These are phyloP conservation scores for Ctenochaetus hawaiiensis DNA, from an alignment of 2,797 vertebrate species.

Conservation along the genomic window DNA sequence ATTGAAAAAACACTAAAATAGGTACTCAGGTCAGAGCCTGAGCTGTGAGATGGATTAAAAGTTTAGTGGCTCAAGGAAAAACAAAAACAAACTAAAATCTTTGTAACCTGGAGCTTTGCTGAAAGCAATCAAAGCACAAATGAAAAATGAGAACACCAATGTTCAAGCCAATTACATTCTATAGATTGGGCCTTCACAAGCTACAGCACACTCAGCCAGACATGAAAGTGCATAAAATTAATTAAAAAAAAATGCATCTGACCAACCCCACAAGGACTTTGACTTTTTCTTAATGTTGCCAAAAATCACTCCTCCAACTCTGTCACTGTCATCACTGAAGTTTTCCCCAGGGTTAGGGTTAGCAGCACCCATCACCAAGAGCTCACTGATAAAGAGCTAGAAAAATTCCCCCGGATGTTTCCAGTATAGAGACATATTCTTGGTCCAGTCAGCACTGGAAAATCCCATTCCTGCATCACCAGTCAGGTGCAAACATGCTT, in stretches of 20 bases:
- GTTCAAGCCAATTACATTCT: conserved; percentile 36
- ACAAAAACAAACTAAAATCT: not conserved
- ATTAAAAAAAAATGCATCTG: conserved; percentile 47
- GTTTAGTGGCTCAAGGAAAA: not conserved
- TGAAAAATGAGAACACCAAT: conserved; percentile 8
- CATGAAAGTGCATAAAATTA: conserved; percentile 51
- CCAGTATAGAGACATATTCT: conserved; percentile 17
- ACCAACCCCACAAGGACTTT: conserved; percentile 22
- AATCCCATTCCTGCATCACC: not conserved
- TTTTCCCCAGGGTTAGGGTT: not conserved
- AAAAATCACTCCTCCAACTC: conserved; percentile 39
- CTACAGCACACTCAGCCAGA: conserved; percentile 30
- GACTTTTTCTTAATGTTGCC: conserved; percentile 17
- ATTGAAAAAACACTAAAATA: not conserved
- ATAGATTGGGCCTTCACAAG: conserved; percentile 32
- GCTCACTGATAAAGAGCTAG: conserved; percentile 35
- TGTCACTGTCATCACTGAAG: conserved; percentile 57
- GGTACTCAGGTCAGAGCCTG: not conserved
- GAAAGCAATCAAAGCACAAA: conserved; percentile 36
- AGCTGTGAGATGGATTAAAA: not conserved
- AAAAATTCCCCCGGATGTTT: conserved; percentile 11
- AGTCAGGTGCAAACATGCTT: conserved; percentile 7
- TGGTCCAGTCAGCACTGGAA: conserved; percentile 2
- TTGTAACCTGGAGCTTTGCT: conserved; percentile 15
- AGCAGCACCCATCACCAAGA: conserved; percentile 24